Base-by-base conservation (phyloP, 2,888 invertebrate genomes). In the Rotaria macrura region DNA sequence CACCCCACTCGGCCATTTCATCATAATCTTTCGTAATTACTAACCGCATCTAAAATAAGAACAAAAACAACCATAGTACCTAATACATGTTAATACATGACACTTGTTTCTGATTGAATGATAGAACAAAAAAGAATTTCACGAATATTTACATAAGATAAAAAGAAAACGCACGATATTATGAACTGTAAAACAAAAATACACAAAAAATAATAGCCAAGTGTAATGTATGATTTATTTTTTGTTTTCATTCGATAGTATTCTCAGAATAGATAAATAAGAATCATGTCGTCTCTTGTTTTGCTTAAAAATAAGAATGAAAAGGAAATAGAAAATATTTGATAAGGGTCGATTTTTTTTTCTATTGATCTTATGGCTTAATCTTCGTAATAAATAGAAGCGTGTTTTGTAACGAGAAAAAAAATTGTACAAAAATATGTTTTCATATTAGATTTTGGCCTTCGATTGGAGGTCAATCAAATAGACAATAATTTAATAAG, bases 1-100 rank as follows among this genome's bases (percentile, higher is more conserved):
- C 99, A 87, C 97, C 94, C 96, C 97, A 99, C 89, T 95, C 95
- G 84, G 95, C 94, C 87, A 97, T 97, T 88, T 94, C 92, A 87
- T 93, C 93, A 87, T 94, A 93, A 85, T 94, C 93, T 88, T 96
- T 95, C 90, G 96, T 93, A 90, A 98, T 97, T 87, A 98, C 94
- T 87, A 99, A 92, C 89, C 95, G 94, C 98, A 98, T 96, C 88
- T 85, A 43, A 43, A 79, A 65, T 20, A 20, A 17, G 34, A 65
- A 65, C 52, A 52, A 52, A 52, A 52, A 52, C 20, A 20, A 14
- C 10, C 49, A 54, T 54, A 7, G 25, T 54, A 12, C 6, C 1
- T n/a, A n/a, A 54, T 25, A 25, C 7, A 54, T 9, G 47, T 47
- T n/a, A n/a, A n/a, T n/a, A n/a, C n/a, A n/a, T n/a, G n/a, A n/a